Evolutionary conservation across 1,140 invertebrate species (phyloP), one percentile per base, ranked within the genome.

Genomic region (Lepidotrigona ventralis): DNA sequence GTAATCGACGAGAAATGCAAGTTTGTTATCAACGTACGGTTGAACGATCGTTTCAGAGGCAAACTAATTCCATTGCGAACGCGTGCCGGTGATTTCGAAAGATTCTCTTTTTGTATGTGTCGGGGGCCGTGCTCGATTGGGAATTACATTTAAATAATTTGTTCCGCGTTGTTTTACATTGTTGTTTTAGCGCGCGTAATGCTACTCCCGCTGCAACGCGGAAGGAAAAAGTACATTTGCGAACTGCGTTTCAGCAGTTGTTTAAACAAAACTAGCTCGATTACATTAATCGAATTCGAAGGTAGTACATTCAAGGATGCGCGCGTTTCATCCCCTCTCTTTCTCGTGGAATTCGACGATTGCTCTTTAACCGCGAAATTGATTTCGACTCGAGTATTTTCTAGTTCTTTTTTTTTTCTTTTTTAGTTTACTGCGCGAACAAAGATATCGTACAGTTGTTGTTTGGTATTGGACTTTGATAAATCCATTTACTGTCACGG

Each of bases 91-190:
- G n/a, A 71, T 71, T 39, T 58, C 54, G 19, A 69, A 56, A 26
- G n/a, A 26, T 26, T 26, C 46, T n/a, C 29, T 21, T 19, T 17
- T 9, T n/a, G 11, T 66, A 9, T 19, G 64, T 4, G 11, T 33
- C 9, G 19, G 17, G 19, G 17, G 11, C 2, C 33, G 3, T 66
- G 19, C 21, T 39, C 33, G 33, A 46, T 66, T 53, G n/a, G n/a
- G 11, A 15, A 66, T 77, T 15, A 5, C 29, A 23, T 68, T 78
- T 78, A 78, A 78, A 68, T 77, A 66, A 60, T 72, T 53, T 12
- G 46, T 53, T 72, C 53, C 15, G 9, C 14, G 66, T 46, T 76
- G n/a, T n/a, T 63, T 76, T 1, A 1, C n/a, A 14, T 23, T 60
- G 73, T 75, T 75, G 33, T 11, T n/a, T 12, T 12, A 39, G 60